Base-by-base conservation (phyloP, 2,888 invertebrate genomes). In the Tipula confusa region DNA sequence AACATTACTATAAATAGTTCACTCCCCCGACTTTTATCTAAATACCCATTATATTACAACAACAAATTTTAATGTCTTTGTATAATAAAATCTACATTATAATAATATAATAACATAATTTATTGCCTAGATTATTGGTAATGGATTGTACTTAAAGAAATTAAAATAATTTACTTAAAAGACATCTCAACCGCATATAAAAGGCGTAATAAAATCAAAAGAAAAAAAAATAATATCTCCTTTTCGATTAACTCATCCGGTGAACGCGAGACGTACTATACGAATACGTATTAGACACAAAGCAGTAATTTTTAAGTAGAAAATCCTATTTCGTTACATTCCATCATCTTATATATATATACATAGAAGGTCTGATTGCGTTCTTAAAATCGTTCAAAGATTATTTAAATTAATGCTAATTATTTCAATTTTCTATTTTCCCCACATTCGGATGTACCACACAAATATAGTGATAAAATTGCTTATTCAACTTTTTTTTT, bases 81-180 rank as follows among this genome's bases (percentile, higher is more conserved):
- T n/a, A n/a, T n/a, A n/a, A n/a, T n/a, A n/a, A n/a, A n/a, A n/a
- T n/a, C n/a, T n/a, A n/a, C n/a, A n/a, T n/a, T n/a, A n/a, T 64
- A 7, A 24, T 9, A 24, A 24, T 64, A 64, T 64, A 64, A 64
- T 64, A 64, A 64, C 24, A 64, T 9, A 64, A 64, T 64, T 64
- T 64, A 64, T 64, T 64, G 64, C 64, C 64, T 64, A 64, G 64
- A 64, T 64, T 64, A 64, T 64, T 64, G 64, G 24, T 64, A 64
- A 64, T 64, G 64, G 64, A 64, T 64, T 64, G 64, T 64, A 64
- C 64, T 64, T 64, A 64, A n/a, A 64, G 64, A 64, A 64, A 64
- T 64, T 64, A 64, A 64, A 64, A 64, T 64, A 64, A 64, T 64
- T 64, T 64, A 9, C 64, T 64, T 64, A 64, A 64, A 64, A 64